phyloP scores from a whole-genome alignment of 1,140 invertebrate genomes.

The Eriosoma lanigerum region DNA sequence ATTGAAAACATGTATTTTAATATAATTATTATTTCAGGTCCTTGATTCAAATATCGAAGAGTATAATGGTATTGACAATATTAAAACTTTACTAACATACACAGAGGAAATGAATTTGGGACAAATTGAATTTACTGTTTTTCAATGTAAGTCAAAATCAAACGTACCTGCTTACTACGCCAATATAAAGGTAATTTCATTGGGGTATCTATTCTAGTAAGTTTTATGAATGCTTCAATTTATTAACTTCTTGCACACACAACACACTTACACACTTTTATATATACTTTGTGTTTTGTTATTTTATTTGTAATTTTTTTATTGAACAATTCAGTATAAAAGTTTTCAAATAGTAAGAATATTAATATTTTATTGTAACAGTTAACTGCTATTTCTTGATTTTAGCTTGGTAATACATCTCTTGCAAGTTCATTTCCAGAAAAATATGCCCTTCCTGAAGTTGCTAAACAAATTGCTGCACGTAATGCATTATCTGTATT shows the following conservation, averaged over 20 bases:
- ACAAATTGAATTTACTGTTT: conserved; percentile 14
- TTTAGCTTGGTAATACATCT: conserved; percentile 26
- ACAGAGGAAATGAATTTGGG: conserved; percentile 37
- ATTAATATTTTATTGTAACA: too few species aligned
- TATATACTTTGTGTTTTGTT: too few species aligned
- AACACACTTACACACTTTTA: too few species aligned
- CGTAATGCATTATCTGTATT: conserved; percentile 24
- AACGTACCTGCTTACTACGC: conserved; percentile 19
- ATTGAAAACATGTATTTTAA: too few species aligned
- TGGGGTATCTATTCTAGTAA: not conserved
- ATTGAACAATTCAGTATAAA: too few species aligned
- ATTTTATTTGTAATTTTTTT: too few species aligned
- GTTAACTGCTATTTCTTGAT: too few species aligned
- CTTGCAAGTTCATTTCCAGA: conserved; percentile 45
- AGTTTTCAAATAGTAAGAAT: too few species aligned
- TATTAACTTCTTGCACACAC: too few species aligned
- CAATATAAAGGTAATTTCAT: conserved; percentile 38
- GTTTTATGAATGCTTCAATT: too few species aligned
- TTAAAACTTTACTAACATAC: not conserved
- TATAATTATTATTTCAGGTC: not conserved
- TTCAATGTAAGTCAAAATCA: conserved; percentile 33
- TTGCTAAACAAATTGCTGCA: conserved; percentile 36
- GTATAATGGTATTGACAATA: conserved; percentile 16
- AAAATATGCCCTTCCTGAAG: conserved; percentile 41
- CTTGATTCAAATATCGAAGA: not conserved